Percentiles rank a stretch among this genome's conserved stretches.
Conservation (phyloP, 2,113 vertebrate species). For the Toxotes jaculatrix region DNA sequence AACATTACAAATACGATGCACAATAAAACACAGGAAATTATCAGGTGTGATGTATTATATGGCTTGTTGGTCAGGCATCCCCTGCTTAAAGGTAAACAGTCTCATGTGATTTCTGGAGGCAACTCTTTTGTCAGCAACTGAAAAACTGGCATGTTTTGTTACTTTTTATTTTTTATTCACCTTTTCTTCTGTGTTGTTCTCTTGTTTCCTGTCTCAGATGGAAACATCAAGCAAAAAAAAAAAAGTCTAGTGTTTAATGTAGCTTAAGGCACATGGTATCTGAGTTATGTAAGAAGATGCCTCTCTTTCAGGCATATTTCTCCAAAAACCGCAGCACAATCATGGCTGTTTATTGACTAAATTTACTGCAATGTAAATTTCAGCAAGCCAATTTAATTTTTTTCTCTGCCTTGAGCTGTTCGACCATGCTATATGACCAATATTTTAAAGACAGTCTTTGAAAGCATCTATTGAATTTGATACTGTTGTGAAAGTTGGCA, state of each 20-base stretch:
- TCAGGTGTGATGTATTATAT: constrained; percentile 1
- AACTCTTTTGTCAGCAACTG: neutral
- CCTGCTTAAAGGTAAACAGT: neutral
- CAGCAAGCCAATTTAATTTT: neutral
- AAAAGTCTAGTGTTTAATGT: neutral
- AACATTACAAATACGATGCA: constrained; percentile 27
- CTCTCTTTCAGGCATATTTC: neutral
- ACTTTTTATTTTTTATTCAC: constrained; percentile 4
- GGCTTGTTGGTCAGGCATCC: constrained; percentile 13
- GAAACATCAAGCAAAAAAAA: too few relatives aligned
- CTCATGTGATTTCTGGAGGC: neutral
- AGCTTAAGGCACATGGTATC: neutral
- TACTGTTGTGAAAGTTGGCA: neutral
- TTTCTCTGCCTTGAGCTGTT: neutral
- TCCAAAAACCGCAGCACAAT: neutral
- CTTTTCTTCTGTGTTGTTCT: neutral
- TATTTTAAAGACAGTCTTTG: neutral
- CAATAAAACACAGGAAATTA: constrained; percentile 9
- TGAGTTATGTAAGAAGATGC: neutral
- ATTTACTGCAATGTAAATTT: too few relatives aligned
- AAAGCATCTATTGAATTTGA: neutral
- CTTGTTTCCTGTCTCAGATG: neutral
- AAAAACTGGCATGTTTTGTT: neutral
- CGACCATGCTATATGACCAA: neutral
- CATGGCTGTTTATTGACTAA: neutral